These are phyloP conservation scores for Trachelus iudaicus DNA, from an alignment of 2,888 invertebrate genomes.

Conservation along the genomic window DNA sequence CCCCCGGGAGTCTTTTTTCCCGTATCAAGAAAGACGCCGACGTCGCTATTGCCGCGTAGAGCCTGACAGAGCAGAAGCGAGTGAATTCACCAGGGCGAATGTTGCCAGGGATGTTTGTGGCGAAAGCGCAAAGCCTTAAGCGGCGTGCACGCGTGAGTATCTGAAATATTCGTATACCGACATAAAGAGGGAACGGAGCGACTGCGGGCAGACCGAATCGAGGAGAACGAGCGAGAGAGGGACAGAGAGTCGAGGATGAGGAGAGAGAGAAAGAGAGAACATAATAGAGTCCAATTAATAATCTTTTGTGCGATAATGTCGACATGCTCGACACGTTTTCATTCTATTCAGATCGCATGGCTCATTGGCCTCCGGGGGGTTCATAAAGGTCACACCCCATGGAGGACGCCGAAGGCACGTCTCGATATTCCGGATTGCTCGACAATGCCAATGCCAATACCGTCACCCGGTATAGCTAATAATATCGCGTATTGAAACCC, in stretches of 20 bases:
- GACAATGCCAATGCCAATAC: constrained; percentile 20
- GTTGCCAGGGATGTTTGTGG: neutral
- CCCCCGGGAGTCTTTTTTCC: neutral
- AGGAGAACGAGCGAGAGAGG: neutral
- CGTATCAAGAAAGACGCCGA: neutral
- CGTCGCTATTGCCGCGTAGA: neutral
- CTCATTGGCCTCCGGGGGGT: constrained; percentile 4
- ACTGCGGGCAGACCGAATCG: neutral
- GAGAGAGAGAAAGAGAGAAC: neutral
- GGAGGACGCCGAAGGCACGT: constrained; percentile 3
- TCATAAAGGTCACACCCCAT: neutral
- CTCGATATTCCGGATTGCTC: constrained; percentile 22
- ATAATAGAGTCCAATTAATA: neutral
- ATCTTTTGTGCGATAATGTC: neutral
- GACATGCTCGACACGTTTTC: neutral
- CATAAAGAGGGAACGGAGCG: neutral
- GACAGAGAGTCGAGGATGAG: neutral
- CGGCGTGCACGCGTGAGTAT: neutral
- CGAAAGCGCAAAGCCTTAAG: neutral
- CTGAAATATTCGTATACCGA: neutral
- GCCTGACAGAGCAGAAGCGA: neutral
- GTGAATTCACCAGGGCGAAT: neutral
- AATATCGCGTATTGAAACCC: neutral
- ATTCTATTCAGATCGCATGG: neutral
- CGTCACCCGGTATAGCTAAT: neutral